Base-by-base conservation (phyloP, 2,113 vertebrate genomes). In the Beaufortia kweichowensis region DNA sequence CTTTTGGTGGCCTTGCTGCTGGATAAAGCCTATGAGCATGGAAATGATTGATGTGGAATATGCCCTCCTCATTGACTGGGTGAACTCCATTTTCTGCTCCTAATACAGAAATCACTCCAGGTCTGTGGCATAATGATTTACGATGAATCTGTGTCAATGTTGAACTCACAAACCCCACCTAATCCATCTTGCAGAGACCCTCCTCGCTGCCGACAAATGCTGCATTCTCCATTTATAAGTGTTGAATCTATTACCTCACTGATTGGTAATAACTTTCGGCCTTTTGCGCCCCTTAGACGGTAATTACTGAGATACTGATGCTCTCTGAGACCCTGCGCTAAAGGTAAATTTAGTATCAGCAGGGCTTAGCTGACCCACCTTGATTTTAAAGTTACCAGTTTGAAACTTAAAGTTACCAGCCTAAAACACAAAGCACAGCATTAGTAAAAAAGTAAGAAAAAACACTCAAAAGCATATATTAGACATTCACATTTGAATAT, bases 121-220 rank as follows among this genome's bases (percentile, higher is more conserved):
- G 89, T 92, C 91, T 86, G 87, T 85, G 83, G 91, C 89, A 92
- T 92, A 93, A 93, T 93, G 92, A 93, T 93, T 93, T 92, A 92
- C 91, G 88, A 92, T 92, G 91, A 92, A 93, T 93, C 92, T 92
- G 90, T 92, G 92, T 93, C 92, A 92, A 92, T 92, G 90, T 88
- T 91, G 89, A 91, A 91, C 91, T 92, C 89, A 87, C 87, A 92
- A 90, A 91, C 89, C 91, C 88, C 86, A 85, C 90, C 87, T 91
- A 92, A 93, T 93, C 91, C 90, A 92, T 93, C 92, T 93, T 92
- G 89, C 88, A 89, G 89, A 90, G 91, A 90, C 80, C 80, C 80
- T 84, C 26, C 84, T 81, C 61, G 67, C 81, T 19, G 83, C 48
- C 65, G 83, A 84, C 84, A 88, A 90, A 89, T 79, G 84, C 79